Evolutionary conservation across 2,797 vertebrate genomes (phyloP).

Genomic region (Dryobates pubescens): DNA sequence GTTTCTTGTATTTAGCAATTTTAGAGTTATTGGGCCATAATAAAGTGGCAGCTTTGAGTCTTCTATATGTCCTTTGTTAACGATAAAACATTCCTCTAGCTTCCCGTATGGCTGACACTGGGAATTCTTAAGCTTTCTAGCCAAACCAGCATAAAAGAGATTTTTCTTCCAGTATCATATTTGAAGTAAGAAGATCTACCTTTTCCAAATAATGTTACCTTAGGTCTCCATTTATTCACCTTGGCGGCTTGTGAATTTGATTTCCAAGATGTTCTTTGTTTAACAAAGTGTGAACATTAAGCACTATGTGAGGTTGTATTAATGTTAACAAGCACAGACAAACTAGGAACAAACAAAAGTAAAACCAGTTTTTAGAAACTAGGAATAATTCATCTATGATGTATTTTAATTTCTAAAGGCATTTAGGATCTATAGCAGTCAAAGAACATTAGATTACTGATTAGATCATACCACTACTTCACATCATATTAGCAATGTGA

Average conservation of each 20-base stretch:
- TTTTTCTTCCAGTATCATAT: background rate
- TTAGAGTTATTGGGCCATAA: slow-evolving; percentile 40
- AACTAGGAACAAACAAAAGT: background rate
- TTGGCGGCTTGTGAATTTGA: background rate
- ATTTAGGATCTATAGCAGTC: too few relatives aligned
- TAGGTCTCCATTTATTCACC: background rate
- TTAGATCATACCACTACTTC: too few relatives aligned
- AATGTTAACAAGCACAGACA: background rate
- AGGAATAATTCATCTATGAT: too few relatives aligned
- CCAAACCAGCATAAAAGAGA: background rate
- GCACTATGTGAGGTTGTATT: background rate
- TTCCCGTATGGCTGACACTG: background rate
- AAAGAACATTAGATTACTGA: too few relatives aligned
- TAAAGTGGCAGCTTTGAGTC: slow-evolving; percentile 44
- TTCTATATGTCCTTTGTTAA: slow-evolving; percentile 57
- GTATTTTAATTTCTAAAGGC: too few relatives aligned
- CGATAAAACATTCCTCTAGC: slow-evolving; percentile 15
- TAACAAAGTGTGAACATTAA: background rate
- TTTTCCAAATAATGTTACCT: background rate
- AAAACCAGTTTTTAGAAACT: background rate
- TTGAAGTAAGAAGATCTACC: background rate
- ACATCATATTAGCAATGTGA: too few relatives aligned
- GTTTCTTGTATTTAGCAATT: slow-evolving; percentile 55
- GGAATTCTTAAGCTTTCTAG: background rate
- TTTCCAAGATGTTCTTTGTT: background rate